These are phyloP conservation scores for Falco rusticolus DNA, from an alignment of 2,797 vertebrate species.

Conservation along the genomic window DNA sequence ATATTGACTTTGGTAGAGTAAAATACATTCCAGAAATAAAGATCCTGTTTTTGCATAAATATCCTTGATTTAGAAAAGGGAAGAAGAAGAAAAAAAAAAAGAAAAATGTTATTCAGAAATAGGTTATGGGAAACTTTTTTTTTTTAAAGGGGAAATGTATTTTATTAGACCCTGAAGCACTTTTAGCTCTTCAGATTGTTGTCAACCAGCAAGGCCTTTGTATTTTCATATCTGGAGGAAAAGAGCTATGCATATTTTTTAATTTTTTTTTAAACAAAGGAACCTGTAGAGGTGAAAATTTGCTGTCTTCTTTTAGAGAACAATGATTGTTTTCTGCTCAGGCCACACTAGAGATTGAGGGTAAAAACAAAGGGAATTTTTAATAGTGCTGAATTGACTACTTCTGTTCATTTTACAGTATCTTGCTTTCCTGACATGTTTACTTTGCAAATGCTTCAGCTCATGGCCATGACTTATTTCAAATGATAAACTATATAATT, in stretches of 20 bases:
- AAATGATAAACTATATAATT: constrained; percentile 72
- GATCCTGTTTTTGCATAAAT: constrained; percentile 15
- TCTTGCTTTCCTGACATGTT: constrained; percentile 73
- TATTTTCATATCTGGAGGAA: constrained; percentile 47
- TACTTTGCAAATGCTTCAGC: constrained; percentile 71
- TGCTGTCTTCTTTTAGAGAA: constrained; percentile 27
- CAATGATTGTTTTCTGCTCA: constrained; percentile 20
- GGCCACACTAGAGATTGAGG: not conserved
- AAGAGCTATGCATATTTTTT: not conserved
- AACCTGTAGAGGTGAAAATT: not conserved
- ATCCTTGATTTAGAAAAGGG: constrained; percentile 13
- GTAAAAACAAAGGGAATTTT: constrained; percentile 42
- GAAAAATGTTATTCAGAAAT: constrained; percentile 14
- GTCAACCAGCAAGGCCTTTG: constrained; percentile 35
- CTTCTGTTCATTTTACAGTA: constrained; percentile 62
- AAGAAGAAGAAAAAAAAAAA: not conserved
- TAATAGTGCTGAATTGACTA: constrained; percentile 57
- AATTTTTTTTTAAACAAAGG: constrained; percentile 29
- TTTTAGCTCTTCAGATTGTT: constrained; percentile 25
- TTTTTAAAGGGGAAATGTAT: not conserved
- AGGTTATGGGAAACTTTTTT: not conserved
- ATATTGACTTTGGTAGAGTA: not conserved
- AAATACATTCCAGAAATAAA: not conserved
- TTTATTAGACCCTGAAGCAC: constrained; percentile 38
- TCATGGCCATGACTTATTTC: constrained; percentile 57